Evolutionary conservation across 2,113 vertebrate genomes (phyloP).

Genomic region (Hippoglossus stenolepis): DNA sequence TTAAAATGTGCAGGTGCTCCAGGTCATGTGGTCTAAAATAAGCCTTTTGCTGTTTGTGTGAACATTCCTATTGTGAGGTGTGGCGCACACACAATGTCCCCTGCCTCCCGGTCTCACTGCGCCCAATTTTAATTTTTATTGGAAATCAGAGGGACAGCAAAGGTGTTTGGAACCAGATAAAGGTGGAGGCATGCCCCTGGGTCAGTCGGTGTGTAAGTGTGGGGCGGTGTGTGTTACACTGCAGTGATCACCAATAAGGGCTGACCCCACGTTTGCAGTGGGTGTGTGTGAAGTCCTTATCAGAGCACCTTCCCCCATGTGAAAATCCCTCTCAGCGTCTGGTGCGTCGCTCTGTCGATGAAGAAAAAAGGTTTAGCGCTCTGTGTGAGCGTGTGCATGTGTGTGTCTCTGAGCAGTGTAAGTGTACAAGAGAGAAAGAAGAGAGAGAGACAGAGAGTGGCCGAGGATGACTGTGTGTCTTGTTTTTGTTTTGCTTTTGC

Average conservation of each 20-base stretch:
- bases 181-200: conserved; percentile 63
- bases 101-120: conserved; percentile 61
- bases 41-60: conserved; percentile 75
- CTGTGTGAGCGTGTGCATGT: conserved; percentile 48
- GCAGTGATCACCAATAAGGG: conserved; percentile 68
- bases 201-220: conserved; percentile 67
- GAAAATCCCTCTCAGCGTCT: conserved; percentile 84
- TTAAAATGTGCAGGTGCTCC: conserved; percentile 68
- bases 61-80: conserved; percentile 70
- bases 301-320: conserved; percentile 74
- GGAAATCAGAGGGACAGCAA: conserved; percentile 79
- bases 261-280: conserved; percentile 63
- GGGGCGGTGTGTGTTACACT: conserved; percentile 59
- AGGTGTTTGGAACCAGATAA: conserved; percentile 83
- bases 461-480: conserved; percentile 57
- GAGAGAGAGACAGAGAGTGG: conserved; percentile 58
- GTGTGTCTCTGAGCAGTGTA: conserved; percentile 49
- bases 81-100: conserved; percentile 41
- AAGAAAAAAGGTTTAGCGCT: conserved; percentile 81
- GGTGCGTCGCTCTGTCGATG: conserved; percentile 80
- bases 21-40: conserved; percentile 78
- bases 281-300: conserved; percentile 71
- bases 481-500: conserved; percentile 54
- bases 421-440: conserved; percentile 46
- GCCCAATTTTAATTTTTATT: conserved; percentile 80